Evolutionary conservation across 2,113 vertebrate genomes (phyloP).

Genomic region (Aphyosemion australe): DNA sequence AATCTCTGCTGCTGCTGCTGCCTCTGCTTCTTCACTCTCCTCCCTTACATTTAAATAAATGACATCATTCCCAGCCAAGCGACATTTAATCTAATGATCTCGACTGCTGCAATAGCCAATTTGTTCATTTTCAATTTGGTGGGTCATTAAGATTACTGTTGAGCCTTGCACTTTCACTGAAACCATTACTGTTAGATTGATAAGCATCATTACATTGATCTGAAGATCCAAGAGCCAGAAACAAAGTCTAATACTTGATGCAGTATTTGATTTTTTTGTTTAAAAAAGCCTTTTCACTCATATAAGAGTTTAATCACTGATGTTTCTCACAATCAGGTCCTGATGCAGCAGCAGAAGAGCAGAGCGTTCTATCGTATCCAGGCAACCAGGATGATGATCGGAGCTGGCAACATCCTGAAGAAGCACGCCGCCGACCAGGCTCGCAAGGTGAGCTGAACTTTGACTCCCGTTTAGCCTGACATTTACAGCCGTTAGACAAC

Average conservation of each 20-base stretch:
- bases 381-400: slow-evolving; percentile 78
- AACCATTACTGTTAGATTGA: slow-evolving; percentile 23
- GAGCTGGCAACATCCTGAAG: slow-evolving; percentile 76
- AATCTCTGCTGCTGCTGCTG: too few relatives aligned
- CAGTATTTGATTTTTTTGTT: too few relatives aligned
- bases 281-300: neutral
- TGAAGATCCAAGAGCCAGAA: slow-evolving; percentile 1
- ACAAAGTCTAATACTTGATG: neutral
- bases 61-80: neutral
- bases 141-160: slow-evolving; percentile 15
- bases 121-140: slow-evolving; percentile 40
- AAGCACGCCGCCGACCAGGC: slow-evolving; percentile 76
- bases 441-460: slow-evolving; percentile 58
- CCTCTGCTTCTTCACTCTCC: neutral
- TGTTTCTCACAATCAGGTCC: slow-evolving; percentile 44
- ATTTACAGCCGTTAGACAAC: neutral
- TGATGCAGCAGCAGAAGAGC: slow-evolving; percentile 79
- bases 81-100: slow-evolving; percentile 36
- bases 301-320: neutral
- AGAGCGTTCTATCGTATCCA: slow-evolving; percentile 75
- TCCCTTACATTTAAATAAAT: slow-evolving; percentile 27
- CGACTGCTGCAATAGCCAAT: slow-evolving; percentile 1
- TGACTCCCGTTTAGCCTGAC: too few relatives aligned
- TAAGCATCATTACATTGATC: slow-evolving; percentile 14
- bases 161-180: slow-evolving; percentile 11